A percentile compares a stretch with the other conserved stretches of the same genome.
Evolutionary conservation across 53 echinoderm and acorn worm genomes (phyloP).

Genomic region (Paelopatides confundens): DNA sequence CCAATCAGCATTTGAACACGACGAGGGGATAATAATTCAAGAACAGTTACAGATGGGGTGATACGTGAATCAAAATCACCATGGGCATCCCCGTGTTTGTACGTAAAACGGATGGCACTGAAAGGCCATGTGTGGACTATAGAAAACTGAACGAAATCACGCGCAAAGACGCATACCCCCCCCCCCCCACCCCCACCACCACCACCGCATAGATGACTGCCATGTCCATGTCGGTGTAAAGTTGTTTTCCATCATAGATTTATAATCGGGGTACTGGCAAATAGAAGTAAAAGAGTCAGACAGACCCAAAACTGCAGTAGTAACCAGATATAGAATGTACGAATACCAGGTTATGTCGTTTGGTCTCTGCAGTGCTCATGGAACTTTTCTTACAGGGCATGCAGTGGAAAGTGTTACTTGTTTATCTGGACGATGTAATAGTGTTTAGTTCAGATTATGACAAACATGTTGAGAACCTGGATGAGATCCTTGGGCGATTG

Average conservation of each 20-base stretch:
- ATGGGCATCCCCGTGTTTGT: constrained; percentile 67
- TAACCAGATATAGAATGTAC: constrained; percentile 65
- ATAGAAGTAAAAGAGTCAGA: constrained; percentile 62
- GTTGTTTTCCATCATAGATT: constrained; percentile 64
- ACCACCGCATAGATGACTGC: constrained; percentile 64
- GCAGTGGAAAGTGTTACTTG: constrained; percentile 71
- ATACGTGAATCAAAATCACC: constrained; percentile 54
- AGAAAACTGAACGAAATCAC: constrained; percentile 70
- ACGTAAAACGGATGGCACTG: no score
- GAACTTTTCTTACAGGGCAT: constrained; percentile 64
- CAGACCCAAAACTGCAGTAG: constrained; percentile 68
- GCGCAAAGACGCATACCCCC: constrained; percentile 61
- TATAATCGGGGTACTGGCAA: constrained; percentile 79
- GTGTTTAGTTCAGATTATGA: constrained; percentile 53
- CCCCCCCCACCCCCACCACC: no score
- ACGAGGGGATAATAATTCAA: constrained; percentile 62
- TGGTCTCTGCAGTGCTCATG: constrained; percentile 51
- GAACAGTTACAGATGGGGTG: constrained; percentile 62
- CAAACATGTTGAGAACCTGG: constrained; percentile 47
- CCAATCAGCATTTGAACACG: constrained; percentile 63
- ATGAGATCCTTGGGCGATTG: constrained; percentile 42
- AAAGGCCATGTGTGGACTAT: no score
- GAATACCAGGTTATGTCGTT: constrained; percentile 73
- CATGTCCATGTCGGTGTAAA: constrained; percentile 65
- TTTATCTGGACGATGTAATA: constrained; percentile 70